A percentile compares a stretch with the other conserved stretches of the same genome.
Conservation (phyloP, 2,797 vertebrate genomes). For the Scomberomorus guttatus region DNA sequence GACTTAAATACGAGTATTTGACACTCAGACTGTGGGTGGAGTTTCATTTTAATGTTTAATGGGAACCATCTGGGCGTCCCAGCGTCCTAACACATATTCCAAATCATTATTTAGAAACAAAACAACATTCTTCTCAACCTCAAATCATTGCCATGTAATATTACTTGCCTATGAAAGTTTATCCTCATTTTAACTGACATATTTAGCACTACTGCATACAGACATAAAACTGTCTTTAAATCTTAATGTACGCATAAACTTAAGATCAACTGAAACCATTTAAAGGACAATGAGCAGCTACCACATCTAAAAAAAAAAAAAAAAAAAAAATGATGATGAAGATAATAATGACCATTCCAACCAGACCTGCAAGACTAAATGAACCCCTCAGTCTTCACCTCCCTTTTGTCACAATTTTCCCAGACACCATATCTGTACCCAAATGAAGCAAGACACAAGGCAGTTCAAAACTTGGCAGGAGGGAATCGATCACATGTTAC, state of each 20-base stretch:
- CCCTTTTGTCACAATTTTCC: constrained; percentile 47
- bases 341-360: constrained; percentile 12
- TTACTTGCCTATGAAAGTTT: neutral
- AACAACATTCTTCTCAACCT: neutral
- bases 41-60: too few species aligned
- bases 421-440: constrained; percentile 24
- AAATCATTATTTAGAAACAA: too few species aligned
- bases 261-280: neutral
- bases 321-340: constrained; percentile 2
- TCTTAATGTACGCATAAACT: neutral
- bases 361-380: constrained; percentile 7
- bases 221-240: neutral
- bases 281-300: neutral
- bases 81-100: too few species aligned
- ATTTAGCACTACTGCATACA: neutral
- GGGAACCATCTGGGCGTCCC: too few species aligned
- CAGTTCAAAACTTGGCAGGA: constrained; percentile 23
- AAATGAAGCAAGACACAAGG: constrained; percentile 47
- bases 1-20: neutral
- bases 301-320: neutral
- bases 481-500: constrained; percentile 33
- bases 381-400: constrained; percentile 1
- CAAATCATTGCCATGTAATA: neutral
- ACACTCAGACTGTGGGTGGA: too few species aligned
- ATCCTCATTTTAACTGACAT: neutral